phyloP scores from a whole-genome alignment of 1,140 invertebrate genomes.

The Harlomillsia oculata region DNA sequence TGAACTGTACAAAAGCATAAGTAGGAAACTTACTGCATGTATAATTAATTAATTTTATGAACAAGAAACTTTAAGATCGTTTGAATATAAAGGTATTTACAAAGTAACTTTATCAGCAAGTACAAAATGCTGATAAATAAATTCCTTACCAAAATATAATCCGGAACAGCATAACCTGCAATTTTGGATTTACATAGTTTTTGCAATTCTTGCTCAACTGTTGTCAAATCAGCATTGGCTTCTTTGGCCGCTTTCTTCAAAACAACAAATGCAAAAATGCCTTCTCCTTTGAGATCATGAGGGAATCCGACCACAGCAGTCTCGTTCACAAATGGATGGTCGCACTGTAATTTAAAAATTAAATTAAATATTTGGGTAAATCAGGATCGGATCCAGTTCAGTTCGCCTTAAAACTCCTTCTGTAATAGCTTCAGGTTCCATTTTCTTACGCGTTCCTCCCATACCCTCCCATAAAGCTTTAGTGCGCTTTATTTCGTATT shows the following conservation, averaged over 20 bases:
- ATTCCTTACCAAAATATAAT: conserved; percentile 46
- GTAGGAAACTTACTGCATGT: background rate
- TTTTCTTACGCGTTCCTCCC: too few species aligned
- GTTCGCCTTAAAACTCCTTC: too few species aligned
- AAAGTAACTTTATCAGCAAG: background rate
- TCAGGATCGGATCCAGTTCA: too few species aligned
- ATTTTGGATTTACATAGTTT: conserved; percentile 50
- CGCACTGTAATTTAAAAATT: conserved; percentile 14
- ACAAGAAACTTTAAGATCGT: background rate
- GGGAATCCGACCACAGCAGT: conserved; percentile 55
- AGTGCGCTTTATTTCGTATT: too few species aligned
- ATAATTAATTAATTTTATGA: background rate
- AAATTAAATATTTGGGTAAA: conserved; percentile 4
- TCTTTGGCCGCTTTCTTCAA: conserved; percentile 43
- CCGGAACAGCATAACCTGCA: conserved; percentile 55
- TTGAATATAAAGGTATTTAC: background rate
- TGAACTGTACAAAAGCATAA: background rate
- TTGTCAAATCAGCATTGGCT: conserved; percentile 35
- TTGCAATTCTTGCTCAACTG: conserved; percentile 42
- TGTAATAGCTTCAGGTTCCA: too few species aligned
- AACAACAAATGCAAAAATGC: conserved; percentile 55
- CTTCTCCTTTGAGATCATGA: conserved; percentile 54
- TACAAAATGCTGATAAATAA: background rate
- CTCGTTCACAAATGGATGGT: conserved; percentile 45
- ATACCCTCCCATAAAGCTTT: too few species aligned